These are phyloP conservation scores for Amphiprion clarkii DNA, from an alignment of 2,797 vertebrate species.

Conservation along the genomic window DNA sequence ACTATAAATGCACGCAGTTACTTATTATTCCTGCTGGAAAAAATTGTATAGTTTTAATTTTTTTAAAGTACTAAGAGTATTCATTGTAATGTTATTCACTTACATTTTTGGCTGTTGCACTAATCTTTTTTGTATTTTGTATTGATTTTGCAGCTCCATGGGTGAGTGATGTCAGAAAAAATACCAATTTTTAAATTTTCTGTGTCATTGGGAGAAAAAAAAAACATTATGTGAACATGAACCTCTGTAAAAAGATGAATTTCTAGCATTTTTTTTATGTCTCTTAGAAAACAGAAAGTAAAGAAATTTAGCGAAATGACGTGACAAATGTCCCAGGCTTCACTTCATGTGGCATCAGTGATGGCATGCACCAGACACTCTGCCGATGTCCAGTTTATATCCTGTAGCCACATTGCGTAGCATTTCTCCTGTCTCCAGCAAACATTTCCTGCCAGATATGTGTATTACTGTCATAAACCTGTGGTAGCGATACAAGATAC, in stretches of 20 bases:
- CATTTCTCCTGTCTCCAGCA: background rate
- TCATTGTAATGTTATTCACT: background rate
- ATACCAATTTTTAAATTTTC: background rate
- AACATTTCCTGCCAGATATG: constrained; percentile 25
- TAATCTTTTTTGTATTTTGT: background rate
- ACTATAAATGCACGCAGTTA: no score
- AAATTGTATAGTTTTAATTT: no score
- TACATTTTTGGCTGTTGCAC: background rate
- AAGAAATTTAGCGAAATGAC: background rate
- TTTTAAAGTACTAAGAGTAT: background rate
- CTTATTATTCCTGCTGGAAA: no score
- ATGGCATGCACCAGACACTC: no score
- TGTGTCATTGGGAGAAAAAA: no score
- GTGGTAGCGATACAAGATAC: constrained; percentile 8
- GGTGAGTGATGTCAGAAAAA: no score
- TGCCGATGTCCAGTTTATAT: background rate
- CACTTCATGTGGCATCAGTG: background rate
- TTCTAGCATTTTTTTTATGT: background rate
- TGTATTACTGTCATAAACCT: constrained; percentile 30
- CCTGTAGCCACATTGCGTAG: constrained; percentile 9
- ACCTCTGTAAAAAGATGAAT: no score
- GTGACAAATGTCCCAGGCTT: background rate
- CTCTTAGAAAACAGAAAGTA: background rate
- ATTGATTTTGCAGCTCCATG: no score
- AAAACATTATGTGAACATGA: background rate